Percentiles rank a stretch among this genome's conserved stretches.
Conservation (phyloP, 1,140 invertebrate genomes). For the Temnothorax curvispinosus region DNA sequence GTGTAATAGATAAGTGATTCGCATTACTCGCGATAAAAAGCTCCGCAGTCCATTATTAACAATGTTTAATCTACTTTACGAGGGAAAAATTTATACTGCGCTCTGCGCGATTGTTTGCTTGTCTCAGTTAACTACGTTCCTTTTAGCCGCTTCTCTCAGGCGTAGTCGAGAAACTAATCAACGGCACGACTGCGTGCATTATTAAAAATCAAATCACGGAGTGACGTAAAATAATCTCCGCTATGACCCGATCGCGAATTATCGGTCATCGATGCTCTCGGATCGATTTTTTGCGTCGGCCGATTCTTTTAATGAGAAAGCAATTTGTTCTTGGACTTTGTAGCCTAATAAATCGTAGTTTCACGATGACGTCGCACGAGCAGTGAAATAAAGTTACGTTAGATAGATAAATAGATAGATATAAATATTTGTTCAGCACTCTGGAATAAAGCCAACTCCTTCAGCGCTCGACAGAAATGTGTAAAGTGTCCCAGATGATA, state of each 20-base stretch:
- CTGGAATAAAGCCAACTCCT: slow-evolving; percentile 25
- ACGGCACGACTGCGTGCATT: slow-evolving; percentile 2
- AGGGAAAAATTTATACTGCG: not conserved
- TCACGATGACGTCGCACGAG: not conserved
- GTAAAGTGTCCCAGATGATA: slow-evolving; percentile 13
- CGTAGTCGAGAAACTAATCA: slow-evolving; percentile 12
- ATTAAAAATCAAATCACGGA: slow-evolving; percentile 42
- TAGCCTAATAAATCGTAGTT: slow-evolving; percentile 7
- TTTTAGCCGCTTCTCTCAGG: not conserved
- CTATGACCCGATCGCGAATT: slow-evolving; percentile 37
- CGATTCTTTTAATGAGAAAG: slow-evolving; percentile 1
- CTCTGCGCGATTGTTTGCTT: slow-evolving; percentile 6
- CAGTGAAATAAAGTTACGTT: slow-evolving; percentile 11
- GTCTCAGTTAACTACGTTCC: slow-evolving; percentile 32
- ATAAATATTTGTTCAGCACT: slow-evolving; percentile 23
- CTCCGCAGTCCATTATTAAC: slow-evolving; percentile 17
- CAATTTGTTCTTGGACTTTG: slow-evolving; percentile 51
- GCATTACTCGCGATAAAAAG: slow-evolving; percentile 1
- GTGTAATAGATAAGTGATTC: slow-evolving; percentile 14
- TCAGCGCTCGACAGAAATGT: not conserved
- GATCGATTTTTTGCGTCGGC: not conserved
- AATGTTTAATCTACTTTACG: slow-evolving; percentile 38
- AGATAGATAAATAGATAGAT: slow-evolving; percentile 15
- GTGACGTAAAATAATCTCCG: slow-evolving; percentile 19
- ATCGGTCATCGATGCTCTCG: slow-evolving; percentile 9